Evolutionary conservation across 2,113 vertebrate genomes (phyloP), one percentile per base, ranked within the genome.

Genomic region (Glareola pratincola): DNA sequence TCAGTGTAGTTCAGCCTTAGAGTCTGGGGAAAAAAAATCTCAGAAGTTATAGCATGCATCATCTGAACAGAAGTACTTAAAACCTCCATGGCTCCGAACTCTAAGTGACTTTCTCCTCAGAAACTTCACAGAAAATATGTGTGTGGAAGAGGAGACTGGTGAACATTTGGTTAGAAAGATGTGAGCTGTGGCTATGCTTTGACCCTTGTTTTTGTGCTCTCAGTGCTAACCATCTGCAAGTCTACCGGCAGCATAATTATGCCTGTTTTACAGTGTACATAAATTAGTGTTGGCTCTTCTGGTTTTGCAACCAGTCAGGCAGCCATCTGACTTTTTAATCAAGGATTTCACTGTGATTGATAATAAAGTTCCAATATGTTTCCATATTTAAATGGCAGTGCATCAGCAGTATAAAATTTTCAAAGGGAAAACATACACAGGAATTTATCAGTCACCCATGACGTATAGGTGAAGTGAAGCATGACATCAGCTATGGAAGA

Each of bases 261-360:
- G 76, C 88, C 64, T 92, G 86, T 60, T 95, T 93, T 92, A 94
- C 88, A 89, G 83, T 78, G 68, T 75, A 91, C 91, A 95, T 96
- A 96, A 97, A 97, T 97, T 92, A 94, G 83, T 82, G 73, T 82
- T 97, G 95, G 92, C 91, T 96, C 36, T 86, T 89, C 94, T 74
- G 63, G 85, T 91, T 92, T 94, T 81, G 69, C 94, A 94, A 32
- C 43, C 69, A 89, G 83, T 80, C 94, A 94, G 83, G 60, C 86
- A 95, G 92, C 91, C 96, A 97, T 94, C 83, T 79, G 92, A 97
- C 68, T 92, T 94, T 96, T 91, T 94, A 96, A 97, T 95, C 89
- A 97, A 96, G 73, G 27, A 87, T 95, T 95, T 95, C 84, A 87
- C 86, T 45, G 69, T 85, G 60, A 91, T 57, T 94, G 88, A 81